These are phyloP conservation scores for Camponotus fellah DNA, from an alignment of 2,888 invertebrate species.

Conservation along the genomic window DNA sequence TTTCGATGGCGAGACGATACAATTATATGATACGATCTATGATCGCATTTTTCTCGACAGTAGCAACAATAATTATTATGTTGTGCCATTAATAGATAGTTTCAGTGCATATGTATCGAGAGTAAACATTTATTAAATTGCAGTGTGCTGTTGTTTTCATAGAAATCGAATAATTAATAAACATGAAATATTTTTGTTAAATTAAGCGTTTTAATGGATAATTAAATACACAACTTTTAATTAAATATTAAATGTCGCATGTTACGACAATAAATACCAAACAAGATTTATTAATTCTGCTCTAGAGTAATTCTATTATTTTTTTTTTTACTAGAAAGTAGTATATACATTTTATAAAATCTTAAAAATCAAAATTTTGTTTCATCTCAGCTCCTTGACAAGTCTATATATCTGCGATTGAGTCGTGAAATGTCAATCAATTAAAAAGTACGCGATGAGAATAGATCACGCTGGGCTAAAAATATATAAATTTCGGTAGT, in stretches of 20 bases:
- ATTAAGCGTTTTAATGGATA: not conserved
- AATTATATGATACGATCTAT: constrained; percentile 5
- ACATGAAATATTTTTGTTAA: not conserved
- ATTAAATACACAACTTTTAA: constrained; percentile 3
- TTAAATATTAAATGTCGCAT: not conserved
- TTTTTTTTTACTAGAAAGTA: not conserved
- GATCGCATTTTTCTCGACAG: not conserved
- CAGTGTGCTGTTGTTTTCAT: not conserved
- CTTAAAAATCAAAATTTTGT: not conserved
- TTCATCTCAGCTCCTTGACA: not conserved
- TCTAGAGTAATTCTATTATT: too few relatives aligned
- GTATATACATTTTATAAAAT: not conserved
- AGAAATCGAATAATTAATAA: constrained; percentile 9
- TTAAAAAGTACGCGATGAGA: constrained; percentile 64
- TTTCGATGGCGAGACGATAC: constrained; percentile 5
- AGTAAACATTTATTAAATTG: constrained; percentile 16
- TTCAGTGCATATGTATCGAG: not conserved
- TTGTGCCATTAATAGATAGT: not conserved
- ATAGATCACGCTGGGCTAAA: constrained; percentile 49
- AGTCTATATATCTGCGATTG: not conserved
- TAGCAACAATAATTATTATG: not conserved
- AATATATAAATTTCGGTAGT: constrained; percentile 69
- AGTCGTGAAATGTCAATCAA: constrained; percentile 36
- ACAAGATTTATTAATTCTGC: not conserved
- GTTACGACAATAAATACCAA: not conserved